Evolutionary conservation across 37 sponge, comb jelly and placozoan species (phyloP).

Genomic region (Spongia lamella): DNA sequence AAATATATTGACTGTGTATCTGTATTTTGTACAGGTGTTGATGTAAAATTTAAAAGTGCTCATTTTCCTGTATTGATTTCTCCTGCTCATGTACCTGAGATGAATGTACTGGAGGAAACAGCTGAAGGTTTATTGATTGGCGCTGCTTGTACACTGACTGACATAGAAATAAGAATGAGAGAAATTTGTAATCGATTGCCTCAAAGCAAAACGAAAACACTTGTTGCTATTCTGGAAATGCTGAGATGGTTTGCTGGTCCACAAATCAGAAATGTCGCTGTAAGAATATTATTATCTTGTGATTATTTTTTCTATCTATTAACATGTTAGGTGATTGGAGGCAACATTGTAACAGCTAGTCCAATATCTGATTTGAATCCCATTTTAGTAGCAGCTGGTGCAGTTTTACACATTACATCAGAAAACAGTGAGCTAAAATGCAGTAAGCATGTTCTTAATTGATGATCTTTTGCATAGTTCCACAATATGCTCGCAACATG

Average conservation of each 20-base stretch:
- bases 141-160: slow-evolving; percentile 64
- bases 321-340: slow-evolving; percentile 70
- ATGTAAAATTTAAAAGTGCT: slow-evolving; percentile 59
- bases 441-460: no score
- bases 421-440: slow-evolving; percentile 2
- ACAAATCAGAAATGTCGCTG: slow-evolving; percentile 85
- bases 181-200: slow-evolving; percentile 6
- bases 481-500: slow-evolving; percentile 17
- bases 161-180: slow-evolving; percentile 31
- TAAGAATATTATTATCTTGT: no score
- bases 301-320: no score
- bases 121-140: slow-evolving; percentile 77
- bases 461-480: slow-evolving; percentile 17
- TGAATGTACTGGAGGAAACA: slow-evolving; percentile 36
- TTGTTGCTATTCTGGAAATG: slow-evolving; percentile 83
- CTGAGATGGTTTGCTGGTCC: slow-evolving; percentile 85
- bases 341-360: slow-evolving; percentile 82
- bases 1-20: no score
- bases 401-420: slow-evolving; percentile 56
- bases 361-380: slow-evolving; percentile 90
- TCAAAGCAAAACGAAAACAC: slow-evolving; percentile 55
- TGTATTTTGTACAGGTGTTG: slow-evolving; percentile 53
- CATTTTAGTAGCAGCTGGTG: slow-evolving; percentile 59
- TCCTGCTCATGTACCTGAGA: slow-evolving; percentile 65
- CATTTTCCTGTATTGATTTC: slow-evolving; percentile 69